Evolutionary conservation across 1,140 invertebrate genomes (phyloP).

Genomic region (Reticulitermes speratus): DNA sequence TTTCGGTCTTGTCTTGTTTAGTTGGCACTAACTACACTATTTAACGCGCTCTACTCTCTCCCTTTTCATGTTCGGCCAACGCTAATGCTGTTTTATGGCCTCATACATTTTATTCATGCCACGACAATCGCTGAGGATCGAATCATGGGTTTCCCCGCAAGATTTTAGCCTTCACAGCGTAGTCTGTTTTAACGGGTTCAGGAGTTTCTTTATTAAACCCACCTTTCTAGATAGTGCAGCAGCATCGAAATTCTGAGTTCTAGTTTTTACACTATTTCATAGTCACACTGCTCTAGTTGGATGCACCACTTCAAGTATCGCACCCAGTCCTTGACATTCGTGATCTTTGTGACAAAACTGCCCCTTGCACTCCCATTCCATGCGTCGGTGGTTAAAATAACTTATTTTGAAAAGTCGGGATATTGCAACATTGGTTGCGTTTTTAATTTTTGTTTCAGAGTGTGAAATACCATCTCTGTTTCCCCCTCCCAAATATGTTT

Average conservation of each 20-base stretch:
- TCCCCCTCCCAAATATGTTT: conserved; percentile 32
- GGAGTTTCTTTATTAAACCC: not conserved
- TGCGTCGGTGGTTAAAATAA: conserved; percentile 38
- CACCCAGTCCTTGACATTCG: conserved; percentile 40
- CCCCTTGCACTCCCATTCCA: conserved; percentile 35
- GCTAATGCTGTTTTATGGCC: not conserved
- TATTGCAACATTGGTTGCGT: conserved; percentile 34
- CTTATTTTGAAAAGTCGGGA: conserved; percentile 36
- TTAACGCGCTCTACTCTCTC: not conserved
- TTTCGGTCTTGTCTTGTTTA: not conserved
- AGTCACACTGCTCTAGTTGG: conserved; percentile 42
- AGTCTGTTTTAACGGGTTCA: no score
- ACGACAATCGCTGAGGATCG: not conserved
- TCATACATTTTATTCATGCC: no score
- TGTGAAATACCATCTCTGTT: conserved; percentile 32
- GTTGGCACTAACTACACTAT: not conserved
- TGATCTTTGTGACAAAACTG: conserved; percentile 36
- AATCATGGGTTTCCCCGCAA: not conserved
- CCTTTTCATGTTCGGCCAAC: conserved; percentile 24
- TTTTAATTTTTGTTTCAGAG: conserved; percentile 33
- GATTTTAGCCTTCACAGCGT: not conserved
- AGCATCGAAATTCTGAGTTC: not conserved
- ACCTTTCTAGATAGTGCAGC: conserved; percentile 24
- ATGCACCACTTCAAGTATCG: conserved; percentile 43
- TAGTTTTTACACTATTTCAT: conserved; percentile 41